Evolutionary conservation across 2,797 vertebrate species (phyloP).

Genomic region (Sebastes matsubarae): DNA sequence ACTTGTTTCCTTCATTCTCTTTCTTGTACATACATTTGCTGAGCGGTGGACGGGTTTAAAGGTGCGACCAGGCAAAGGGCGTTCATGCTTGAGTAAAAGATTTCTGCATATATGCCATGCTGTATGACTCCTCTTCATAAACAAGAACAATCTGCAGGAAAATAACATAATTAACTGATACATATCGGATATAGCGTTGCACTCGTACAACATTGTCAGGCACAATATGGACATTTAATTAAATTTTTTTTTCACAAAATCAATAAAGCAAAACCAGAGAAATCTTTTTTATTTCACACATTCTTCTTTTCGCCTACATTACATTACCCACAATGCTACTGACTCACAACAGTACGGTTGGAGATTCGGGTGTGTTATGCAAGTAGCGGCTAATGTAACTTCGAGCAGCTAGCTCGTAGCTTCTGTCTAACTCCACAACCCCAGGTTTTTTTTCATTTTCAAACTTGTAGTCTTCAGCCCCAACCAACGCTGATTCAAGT

Average conservation of each 20-base stretch:
- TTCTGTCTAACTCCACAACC: neutral
- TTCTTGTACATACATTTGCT: neutral
- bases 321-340: neutral
- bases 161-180: neutral
- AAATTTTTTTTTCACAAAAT: too few relatives aligned
- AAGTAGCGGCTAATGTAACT: too few relatives aligned
- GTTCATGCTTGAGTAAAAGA: neutral
- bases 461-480: neutral
- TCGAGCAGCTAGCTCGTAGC: too few relatives aligned
- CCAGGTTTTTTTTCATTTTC: neutral
- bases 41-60: neutral
- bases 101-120: neutral
- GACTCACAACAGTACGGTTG: neutral
- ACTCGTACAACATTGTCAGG: neutral
- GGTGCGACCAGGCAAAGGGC: neutral
- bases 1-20: neutral
- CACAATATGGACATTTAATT: too few relatives aligned
- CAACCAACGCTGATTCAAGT: neutral
- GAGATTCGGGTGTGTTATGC: neutral
- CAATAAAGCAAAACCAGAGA: too few relatives aligned
- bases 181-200: neutral
- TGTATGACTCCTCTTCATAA: neutral
- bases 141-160: neutral
- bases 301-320: too few relatives aligned
- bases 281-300: accelerated